These are phyloP conservation scores for Homalodisca vitripennis DNA, from an alignment of 1,140 invertebrate species.

Conservation along the genomic window DNA sequence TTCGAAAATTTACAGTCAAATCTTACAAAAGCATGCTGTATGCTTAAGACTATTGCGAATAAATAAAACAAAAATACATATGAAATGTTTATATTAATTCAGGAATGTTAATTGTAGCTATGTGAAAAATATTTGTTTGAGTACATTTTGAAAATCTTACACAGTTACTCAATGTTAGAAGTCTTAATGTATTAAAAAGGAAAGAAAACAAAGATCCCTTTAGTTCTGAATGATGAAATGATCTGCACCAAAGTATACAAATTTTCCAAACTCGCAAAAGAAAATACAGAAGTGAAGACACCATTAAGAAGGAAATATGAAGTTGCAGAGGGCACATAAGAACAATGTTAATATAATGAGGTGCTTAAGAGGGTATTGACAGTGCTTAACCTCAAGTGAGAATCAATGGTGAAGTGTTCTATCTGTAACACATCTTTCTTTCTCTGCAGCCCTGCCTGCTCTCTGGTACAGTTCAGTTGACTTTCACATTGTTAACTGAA, in stretches of 20 bases:
- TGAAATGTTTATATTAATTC: too few species aligned
- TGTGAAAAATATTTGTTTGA: too few species aligned
- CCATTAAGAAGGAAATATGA: background rate
- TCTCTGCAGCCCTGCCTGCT: background rate
- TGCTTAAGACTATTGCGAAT: background rate
- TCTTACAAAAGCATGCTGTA: too few species aligned
- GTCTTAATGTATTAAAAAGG: background rate
- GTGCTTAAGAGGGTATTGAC: background rate
- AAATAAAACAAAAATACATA: background rate
- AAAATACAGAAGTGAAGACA: conserved; percentile 26
- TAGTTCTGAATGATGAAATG: too few species aligned
- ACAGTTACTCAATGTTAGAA: background rate
- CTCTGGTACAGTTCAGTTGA: background rate
- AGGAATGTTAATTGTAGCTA: too few species aligned
- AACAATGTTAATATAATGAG: background rate
- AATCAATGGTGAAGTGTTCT: background rate
- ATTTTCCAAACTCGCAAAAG: background rate
- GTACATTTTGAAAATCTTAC: background rate
- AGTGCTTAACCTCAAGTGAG: background rate
- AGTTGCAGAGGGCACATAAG: background rate
- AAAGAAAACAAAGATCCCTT: too few species aligned
- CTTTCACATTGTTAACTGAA: background rate
- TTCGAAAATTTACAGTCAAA: background rate
- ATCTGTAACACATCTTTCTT: background rate
- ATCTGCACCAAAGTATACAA: too few species aligned